phyloP scores from a whole-genome alignment of 1,140 invertebrate genomes.

The Drusus annulatus region DNA sequence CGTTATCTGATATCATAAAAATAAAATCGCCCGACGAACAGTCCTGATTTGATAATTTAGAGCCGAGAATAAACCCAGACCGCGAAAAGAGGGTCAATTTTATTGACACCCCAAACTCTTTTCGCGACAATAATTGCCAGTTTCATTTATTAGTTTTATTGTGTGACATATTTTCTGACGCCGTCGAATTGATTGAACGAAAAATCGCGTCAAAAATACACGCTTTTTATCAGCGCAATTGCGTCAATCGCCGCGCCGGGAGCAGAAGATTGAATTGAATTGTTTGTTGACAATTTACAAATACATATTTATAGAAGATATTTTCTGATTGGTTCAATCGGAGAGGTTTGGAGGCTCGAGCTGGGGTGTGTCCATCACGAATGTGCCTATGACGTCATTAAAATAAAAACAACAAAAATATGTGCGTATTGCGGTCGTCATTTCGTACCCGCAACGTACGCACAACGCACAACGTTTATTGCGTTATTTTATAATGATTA shows the following conservation, averaged over 20 bases:
- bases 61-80: not conserved
- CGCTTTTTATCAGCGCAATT: not conserved
- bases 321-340: not conserved
- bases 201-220: slow-evolving; percentile 2
- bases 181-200: not conserved
- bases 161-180: not conserved
- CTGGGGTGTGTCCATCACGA: not conserved
- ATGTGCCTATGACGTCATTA: not conserved
- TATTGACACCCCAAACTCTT: not conserved
- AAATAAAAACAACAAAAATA: too few species aligned
- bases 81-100: not conserved
- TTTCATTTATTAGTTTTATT: not conserved
- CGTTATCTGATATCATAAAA: too few species aligned
- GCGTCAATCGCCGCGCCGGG: not conserved
- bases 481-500: too few species aligned
- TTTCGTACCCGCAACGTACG: too few species aligned
- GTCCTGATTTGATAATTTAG: too few species aligned
- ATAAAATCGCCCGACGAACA: too few species aligned
- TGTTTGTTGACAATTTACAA: not conserved
- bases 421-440: too few species aligned
- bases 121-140: not conserved
- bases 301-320: not conserved
- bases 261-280: not conserved
- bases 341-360: not conserved
- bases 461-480: too few species aligned